These are phyloP conservation scores for Lophotis ruficrista DNA, from an alignment of 2,113 vertebrate species.

Conservation along the genomic window DNA sequence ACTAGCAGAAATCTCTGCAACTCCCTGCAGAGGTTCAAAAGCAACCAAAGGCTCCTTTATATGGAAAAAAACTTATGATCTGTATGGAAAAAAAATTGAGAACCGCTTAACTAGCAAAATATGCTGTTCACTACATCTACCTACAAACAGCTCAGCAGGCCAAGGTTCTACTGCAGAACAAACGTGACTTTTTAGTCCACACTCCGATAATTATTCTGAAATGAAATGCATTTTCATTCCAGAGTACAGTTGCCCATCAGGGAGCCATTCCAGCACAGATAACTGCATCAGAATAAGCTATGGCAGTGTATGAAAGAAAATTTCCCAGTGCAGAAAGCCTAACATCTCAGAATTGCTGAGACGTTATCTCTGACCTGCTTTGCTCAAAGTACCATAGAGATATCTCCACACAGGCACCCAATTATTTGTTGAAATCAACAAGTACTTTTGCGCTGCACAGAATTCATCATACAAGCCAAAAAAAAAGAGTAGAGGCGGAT, in stretches of 20 bases:
- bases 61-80: not conserved
- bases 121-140: not conserved
- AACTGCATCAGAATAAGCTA: conserved; percentile 10
- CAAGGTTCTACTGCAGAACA: not conserved
- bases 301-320: not conserved
- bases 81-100: too few relatives aligned
- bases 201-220: not conserved
- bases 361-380: conserved; percentile 58
- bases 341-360: conserved; percentile 1
- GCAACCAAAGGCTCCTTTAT: not conserved
- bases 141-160: not conserved
- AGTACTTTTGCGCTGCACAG: conserved; percentile 32
- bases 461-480: not conserved
- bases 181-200: not conserved
- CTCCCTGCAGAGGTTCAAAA: not conserved
- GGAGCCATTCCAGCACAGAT: not conserved
- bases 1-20: not conserved
- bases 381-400: conserved; percentile 19
- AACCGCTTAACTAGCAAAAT: not conserved
- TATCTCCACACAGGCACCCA: conserved; percentile 31
- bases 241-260: not conserved
- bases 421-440: conserved; percentile 57
- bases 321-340: not conserved
- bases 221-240: conserved; percentile 30
- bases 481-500: not conserved